Evolutionary conservation across 2,113 vertebrate genomes (phyloP), one percentile per base, ranked within the genome.

Genomic region (Panthera leo): DNA sequence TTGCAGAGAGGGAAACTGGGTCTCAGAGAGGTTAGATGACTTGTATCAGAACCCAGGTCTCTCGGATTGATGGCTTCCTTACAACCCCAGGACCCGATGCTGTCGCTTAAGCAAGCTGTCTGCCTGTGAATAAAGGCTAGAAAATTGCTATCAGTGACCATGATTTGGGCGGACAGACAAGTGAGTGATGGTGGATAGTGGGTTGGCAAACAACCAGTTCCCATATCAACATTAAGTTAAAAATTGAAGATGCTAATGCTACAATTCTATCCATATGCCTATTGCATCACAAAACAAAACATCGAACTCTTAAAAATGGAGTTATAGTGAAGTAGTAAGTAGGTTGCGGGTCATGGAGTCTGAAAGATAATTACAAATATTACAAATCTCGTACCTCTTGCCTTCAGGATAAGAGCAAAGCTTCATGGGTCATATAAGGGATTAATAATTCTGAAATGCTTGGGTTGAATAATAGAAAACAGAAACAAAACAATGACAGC

Each of bases 401-500:
- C 61, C 34, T 78, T 90, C 45, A 75, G 88, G 39, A 80, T 75
- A 89, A 79, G 9, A 79, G 45, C 31, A 11, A 93, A 91, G 45
- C 48, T 89, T 61, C 82, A 2, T 58, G 73, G 88, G n/a, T 58
- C 86, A 53, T 36, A 36, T 1, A 63, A 71, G 14, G 58, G 21
- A 83, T 87, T 55, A 86, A 87, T 75, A 61, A 85, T 86, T 85
- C 67, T 93, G 58, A 94, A 95, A 93, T 45, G 29, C 34, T 53
- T 53, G 31, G 71, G 48, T 2, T 83, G 92, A 88, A 29, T 39
- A 93, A 75, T 18, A 92, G 63, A 94, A 94, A 73, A 65, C 68
- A 95, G 80, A 97, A 88, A 61, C 53, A 84, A 78, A 48, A 89
- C 61, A 89, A 89, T 27, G 70, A 73, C 15, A 70, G 65, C 42